A percentile compares a stretch with the other conserved stretches of the same genome.
Evolutionary conservation across 1,140 invertebrate genomes (phyloP).

Genomic region (Sycobia sp.): DNA sequence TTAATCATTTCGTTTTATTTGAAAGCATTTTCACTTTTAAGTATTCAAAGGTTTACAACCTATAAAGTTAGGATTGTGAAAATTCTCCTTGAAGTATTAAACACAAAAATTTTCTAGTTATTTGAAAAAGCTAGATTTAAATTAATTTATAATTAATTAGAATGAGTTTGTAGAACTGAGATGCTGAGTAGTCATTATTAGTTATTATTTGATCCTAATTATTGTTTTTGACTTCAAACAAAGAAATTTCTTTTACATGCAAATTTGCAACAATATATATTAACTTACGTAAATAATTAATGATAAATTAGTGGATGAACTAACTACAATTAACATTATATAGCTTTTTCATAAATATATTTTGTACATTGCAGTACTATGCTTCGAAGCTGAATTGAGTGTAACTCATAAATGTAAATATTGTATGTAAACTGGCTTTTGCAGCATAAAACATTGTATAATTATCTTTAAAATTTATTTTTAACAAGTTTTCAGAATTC

Average conservation of each 20-base stretch:
- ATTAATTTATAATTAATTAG: too few relatives aligned
- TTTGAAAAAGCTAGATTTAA: not conserved
- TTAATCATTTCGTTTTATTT: not conserved
- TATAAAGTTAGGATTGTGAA: not conserved
- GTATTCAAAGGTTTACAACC: not conserved
- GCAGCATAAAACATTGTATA: not conserved
- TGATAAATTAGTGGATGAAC: too few relatives aligned
- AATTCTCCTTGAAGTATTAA: slow-evolving; percentile 26
- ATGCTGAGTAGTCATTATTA: too few relatives aligned
- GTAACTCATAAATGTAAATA: slow-evolving; percentile 43
- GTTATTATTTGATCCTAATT: too few relatives aligned
- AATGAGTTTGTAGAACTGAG: too few relatives aligned
- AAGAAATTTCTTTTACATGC: too few relatives aligned
- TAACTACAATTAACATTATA: too few relatives aligned
- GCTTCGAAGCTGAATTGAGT: slow-evolving; percentile 17
- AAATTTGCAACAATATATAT: too few relatives aligned
- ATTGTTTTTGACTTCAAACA: too few relatives aligned
- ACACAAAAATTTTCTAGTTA: not conserved
- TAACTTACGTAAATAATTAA: too few relatives aligned
- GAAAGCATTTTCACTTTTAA: slow-evolving; percentile 13
- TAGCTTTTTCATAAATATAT: slow-evolving; percentile 24
- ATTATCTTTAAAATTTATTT: not conserved
- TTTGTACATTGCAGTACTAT: slow-evolving; percentile 19
- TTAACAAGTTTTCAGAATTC: slow-evolving; percentile 14
- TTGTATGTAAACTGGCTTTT: slow-evolving; percentile 39